phyloP scores from a whole-genome alignment of 2,888 invertebrate genomes.

The Caenorhabditis doughertyi region DNA sequence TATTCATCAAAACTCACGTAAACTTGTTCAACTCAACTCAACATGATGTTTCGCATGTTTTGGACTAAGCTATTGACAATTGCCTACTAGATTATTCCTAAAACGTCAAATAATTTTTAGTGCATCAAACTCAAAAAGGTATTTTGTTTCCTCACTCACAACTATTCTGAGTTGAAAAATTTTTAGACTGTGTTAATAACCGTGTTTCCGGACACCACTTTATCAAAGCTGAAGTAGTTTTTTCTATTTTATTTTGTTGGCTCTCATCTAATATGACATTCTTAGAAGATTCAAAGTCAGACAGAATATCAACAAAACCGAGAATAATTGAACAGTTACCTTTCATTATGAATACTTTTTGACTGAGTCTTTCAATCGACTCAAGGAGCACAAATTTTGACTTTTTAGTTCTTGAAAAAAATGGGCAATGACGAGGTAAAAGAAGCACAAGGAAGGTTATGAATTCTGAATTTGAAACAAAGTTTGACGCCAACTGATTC shows the following conservation, averaged over 20 bases:
- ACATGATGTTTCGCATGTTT: conserved; percentile 9
- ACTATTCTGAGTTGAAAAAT: too few relatives aligned
- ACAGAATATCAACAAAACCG: neutral
- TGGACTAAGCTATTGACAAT: neutral
- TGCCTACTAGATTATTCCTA: conserved; percentile 24
- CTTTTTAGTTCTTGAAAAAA: neutral
- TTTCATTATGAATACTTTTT: conserved; percentile 3
- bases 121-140: neutral
- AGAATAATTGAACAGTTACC: conserved; percentile 14
- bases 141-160: neutral
- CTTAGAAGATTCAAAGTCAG: neutral
- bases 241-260: too few relatives aligned
- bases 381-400: too few relatives aligned
- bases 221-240: too few relatives aligned
- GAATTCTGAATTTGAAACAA: conserved; percentile 25
- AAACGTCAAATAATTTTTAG: conserved; percentile 13
- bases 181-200: too few relatives aligned
- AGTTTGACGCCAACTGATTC: conserved; percentile 16
- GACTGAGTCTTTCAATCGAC: neutral
- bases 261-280: neutral
- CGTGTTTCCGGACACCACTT: too few relatives aligned
- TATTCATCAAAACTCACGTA: neutral
- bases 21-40: conserved; percentile 1
- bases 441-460: too few relatives aligned
- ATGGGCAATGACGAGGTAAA: too few relatives aligned